Evolutionary conservation across 2,888 invertebrate species (phyloP), one percentile per base, ranked within the genome.

Genomic region (Synergus gifuensis): DNA sequence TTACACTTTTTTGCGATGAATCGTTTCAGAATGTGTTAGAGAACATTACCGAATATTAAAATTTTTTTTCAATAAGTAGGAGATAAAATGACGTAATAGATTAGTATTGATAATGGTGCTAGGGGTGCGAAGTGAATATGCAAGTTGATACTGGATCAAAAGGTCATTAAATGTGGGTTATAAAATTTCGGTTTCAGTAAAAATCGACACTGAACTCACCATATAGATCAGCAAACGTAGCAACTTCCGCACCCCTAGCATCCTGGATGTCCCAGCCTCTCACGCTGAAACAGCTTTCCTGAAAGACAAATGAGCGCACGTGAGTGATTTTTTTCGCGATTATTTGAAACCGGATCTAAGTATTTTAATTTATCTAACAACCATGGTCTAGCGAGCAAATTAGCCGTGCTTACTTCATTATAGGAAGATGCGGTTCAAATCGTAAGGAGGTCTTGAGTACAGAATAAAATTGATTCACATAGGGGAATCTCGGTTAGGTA

Each of bases 261-360:
- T 92, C 90, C 91, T 92, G 91, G 88, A 91, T 89, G 90, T 90
- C 88, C 90, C 91, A 90, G 90, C 91, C 90, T 90, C 90, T 90
- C 90, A 89, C 92, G 91, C 90, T 89, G 88, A 89, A 90, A 89
- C 86, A 87, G 87, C 85, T 88, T 88, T 85, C 84, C 88, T 88
- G 85, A n/a, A 88, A 87, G 83, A 81, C 81, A 82, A 83, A 82
- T 77, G 78, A 78, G 16, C 58, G 44, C 67, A 49, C 64, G 79
- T 84, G 81, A 83, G 81, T 81, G 46, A 76, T 76, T 79, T 78
- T 81, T 77, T 83, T 83, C 60, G 63, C 73, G 64, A 64, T 60
- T 58, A 67, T 42, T 79, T 76, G 81, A 83, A 86, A 81, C 87
- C 88, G 89, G 88, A 88, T 87, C 84, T 82, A 79, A 46, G 46